Evolutionary conservation across 2,113 vertebrate genomes (phyloP).

Genomic region (Potamarius usumacintae): DNA sequence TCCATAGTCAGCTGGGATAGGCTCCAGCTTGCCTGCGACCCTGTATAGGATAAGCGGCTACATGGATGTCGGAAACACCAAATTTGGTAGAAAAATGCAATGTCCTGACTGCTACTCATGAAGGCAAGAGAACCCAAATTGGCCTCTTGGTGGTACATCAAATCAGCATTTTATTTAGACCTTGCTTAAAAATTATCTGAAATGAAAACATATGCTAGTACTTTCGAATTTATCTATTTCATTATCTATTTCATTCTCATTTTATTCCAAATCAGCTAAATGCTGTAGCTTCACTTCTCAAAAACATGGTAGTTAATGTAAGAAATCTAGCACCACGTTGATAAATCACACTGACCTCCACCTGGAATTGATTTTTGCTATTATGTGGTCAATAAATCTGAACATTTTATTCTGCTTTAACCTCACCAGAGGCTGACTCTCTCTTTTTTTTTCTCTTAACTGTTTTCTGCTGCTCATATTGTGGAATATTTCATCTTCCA

Average conservation of each 20-base stretch:
- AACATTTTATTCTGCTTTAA: not conserved
- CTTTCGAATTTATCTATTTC: not conserved
- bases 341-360: not conserved
- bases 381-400: not conserved
- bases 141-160: not conserved
- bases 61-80: not conserved
- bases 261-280: not conserved
- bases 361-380: no score
- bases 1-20: no score
- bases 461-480: not conserved
- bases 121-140: not conserved
- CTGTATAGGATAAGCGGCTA: no score
- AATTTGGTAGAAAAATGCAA: not conserved
- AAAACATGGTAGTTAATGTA: not conserved
- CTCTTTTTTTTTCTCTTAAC: not conserved
- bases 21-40: no score
- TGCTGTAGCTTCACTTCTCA: not conserved
- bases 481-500: not conserved
- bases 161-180: not conserved
- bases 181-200: not conserved
- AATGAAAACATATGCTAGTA: not conserved
- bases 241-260: not conserved
- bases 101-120: not conserved
- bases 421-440: not conserved
- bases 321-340: not conserved